Conservation (phyloP, 2,113 vertebrate species). For the Tupaia chinensis region DNA sequence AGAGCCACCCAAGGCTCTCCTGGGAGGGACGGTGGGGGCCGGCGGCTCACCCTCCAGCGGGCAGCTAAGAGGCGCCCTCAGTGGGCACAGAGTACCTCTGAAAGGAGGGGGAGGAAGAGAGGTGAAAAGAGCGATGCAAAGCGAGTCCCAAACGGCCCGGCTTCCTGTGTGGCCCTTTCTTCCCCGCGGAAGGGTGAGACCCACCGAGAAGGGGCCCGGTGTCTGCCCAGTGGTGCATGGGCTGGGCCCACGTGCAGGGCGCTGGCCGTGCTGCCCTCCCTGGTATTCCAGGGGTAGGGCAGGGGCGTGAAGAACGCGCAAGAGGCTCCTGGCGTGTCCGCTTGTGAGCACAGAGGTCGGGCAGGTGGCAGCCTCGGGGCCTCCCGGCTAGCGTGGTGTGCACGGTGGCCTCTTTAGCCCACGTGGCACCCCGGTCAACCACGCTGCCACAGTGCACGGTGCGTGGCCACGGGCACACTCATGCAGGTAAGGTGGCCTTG, state of each 20-base stretch:
- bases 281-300: rapidly evolving
- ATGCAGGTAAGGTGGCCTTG: slow-evolving; percentile 77
- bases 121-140: rapidly evolving
- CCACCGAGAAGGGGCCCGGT: rapidly evolving
- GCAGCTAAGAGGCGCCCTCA: rapidly evolving
- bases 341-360: no score
- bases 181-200: rapidly evolving
- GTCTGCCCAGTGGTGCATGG: no score
- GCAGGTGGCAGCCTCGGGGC: no score
- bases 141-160: rapidly evolving
- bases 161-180: rapidly evolving
- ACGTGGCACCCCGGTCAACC: not conserved
- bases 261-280: no score
- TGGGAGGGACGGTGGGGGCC: no score
- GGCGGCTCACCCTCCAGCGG: no score
- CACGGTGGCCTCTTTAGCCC: not conserved
- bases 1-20: no score
- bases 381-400: not conserved
- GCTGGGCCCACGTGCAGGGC: no score
- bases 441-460: rapidly evolving
- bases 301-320: not conserved
- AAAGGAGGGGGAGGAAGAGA: not conserved
- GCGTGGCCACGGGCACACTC: slow-evolving; percentile 50
- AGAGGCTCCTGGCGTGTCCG: not conserved
- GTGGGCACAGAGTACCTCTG: not conserved